These are phyloP conservation scores for Phylloscopus trochilus DNA, from an alignment of 2,113 vertebrate genomes.

Conservation along the genomic window DNA sequence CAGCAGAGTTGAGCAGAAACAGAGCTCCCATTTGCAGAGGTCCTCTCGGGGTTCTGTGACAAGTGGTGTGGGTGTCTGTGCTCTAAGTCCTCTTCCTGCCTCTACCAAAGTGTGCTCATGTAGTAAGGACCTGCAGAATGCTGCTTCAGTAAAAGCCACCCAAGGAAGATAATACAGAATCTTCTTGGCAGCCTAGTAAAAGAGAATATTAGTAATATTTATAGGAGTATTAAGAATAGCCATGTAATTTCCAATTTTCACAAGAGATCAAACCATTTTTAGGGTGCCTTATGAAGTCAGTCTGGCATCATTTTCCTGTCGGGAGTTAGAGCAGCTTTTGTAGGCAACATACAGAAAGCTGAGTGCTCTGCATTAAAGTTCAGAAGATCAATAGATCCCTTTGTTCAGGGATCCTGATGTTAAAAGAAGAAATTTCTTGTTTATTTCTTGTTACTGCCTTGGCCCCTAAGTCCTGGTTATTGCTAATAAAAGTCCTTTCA, in stretches of 20 bases:
- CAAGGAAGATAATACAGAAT: not conserved
- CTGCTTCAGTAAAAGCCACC: not conserved
- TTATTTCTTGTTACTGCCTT: conserved; percentile 28
- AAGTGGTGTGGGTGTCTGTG: not conserved
- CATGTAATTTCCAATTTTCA: not conserved
- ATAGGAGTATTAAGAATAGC: not conserved
- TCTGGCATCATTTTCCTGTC: not conserved
- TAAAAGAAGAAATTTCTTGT: conserved; percentile 58
- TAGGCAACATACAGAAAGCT: conserved; percentile 56
- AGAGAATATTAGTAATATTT: not conserved
- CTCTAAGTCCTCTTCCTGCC: not conserved
- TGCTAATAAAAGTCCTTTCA: conserved; percentile 52
- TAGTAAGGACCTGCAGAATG: not conserved
- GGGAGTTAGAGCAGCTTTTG: conserved; percentile 28
- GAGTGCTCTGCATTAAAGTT: conserved; percentile 24
- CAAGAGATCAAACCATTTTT: not conserved
- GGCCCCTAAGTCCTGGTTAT: conserved; percentile 21
- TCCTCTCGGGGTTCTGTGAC: not conserved
- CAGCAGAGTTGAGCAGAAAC: not conserved
- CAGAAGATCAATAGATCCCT: conserved; percentile 48
- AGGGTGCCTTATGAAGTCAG: not conserved
- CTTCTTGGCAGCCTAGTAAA: not conserved
- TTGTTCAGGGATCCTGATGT: conserved; percentile 46
- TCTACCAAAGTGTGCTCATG: not conserved
- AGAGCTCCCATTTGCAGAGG: not conserved